Conservation (phyloP, 2,797 vertebrate genomes). For the Helicolenus hilgendorfi region DNA sequence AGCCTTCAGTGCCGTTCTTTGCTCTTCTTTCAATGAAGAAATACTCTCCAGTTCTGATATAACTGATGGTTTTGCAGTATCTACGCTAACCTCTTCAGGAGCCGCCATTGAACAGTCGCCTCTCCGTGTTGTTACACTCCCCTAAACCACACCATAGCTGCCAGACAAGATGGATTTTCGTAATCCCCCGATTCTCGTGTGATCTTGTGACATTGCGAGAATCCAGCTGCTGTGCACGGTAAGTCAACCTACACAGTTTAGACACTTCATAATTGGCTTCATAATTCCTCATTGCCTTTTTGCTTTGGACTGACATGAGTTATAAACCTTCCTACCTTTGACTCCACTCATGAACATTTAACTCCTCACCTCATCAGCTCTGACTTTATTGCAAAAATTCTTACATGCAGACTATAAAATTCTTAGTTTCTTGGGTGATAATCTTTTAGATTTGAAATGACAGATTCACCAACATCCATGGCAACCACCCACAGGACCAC, state of each 20-base stretch:
- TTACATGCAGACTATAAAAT: neutral
- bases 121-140: too few relatives aligned
- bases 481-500: constrained; percentile 48
- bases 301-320: neutral
- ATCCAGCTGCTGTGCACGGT: too few relatives aligned
- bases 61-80: too few relatives aligned
- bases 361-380: neutral
- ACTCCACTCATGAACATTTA: neutral
- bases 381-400: fast-evolving
- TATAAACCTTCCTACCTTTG: neutral
- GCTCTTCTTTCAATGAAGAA: too few relatives aligned
- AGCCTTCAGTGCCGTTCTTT: too few relatives aligned
- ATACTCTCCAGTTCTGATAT: too few relatives aligned
- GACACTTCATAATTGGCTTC: neutral
- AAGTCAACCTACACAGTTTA: neutral
- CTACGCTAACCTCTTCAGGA: too few relatives aligned
- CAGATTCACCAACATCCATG: constrained; percentile 20
- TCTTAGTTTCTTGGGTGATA: neutral
- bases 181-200: fast-evolving
- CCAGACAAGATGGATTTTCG: too few relatives aligned
- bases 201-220: too few relatives aligned
- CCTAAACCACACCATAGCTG: too few relatives aligned
- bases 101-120: too few relatives aligned
- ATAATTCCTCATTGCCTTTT: neutral
- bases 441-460: neutral